Conservation (phyloP, 2,113 vertebrate genomes). For the Myocastor coypus region DNA sequence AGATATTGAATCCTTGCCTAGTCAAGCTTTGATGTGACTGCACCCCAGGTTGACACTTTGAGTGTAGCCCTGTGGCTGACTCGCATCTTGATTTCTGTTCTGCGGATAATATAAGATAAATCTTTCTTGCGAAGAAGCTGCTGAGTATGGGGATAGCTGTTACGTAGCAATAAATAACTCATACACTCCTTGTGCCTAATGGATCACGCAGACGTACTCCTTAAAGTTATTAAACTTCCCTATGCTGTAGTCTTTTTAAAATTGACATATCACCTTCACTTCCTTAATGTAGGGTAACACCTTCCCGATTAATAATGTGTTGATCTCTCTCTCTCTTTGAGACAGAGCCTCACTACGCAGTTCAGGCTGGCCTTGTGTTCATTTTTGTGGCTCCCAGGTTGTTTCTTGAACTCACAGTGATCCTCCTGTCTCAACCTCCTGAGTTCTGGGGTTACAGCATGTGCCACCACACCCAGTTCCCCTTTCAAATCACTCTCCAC, state of each 20-base stretch:
- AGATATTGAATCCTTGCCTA: background rate
- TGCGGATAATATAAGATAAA: background rate
- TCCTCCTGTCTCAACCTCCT: no score
- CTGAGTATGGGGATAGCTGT: background rate
- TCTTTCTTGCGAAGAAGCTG: background rate
- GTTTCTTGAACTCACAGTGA: no score
- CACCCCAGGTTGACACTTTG: background rate
- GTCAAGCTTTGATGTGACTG: background rate
- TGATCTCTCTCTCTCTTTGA: background rate
- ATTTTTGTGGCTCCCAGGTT: no score
- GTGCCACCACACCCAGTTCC: no score
- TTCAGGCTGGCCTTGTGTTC: no score
- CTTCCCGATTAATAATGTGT: background rate
- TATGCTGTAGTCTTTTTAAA: background rate
- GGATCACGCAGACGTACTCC: background rate
- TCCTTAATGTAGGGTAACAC: background rate
- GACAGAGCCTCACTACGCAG: no score
- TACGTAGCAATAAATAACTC: background rate
- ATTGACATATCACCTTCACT: background rate
- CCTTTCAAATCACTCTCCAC: background rate
- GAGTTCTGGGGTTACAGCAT: no score
- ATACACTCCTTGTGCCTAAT: background rate
- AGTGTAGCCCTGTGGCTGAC: background rate
- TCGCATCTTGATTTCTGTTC: background rate
- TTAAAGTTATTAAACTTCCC: background rate